Percentiles rank a stretch among this genome's conserved stretches.
Evolutionary conservation across 2,888 invertebrate species (phyloP).

Genomic region (Melolontha melolontha): DNA sequence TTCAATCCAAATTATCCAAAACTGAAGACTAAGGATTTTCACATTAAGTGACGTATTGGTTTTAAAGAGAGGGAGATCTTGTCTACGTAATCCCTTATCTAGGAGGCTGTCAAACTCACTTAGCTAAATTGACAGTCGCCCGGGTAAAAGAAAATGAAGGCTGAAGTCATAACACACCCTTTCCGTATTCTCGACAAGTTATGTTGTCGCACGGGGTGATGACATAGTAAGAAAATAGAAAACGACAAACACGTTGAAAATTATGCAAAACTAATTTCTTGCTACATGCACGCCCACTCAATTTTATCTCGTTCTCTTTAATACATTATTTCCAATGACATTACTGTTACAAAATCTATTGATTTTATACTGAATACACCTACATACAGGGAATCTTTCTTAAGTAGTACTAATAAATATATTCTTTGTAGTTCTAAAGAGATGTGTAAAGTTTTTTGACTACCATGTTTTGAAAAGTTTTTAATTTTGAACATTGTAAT

Average conservation of each 20-base stretch:
- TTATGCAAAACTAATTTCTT: slow-evolving; percentile 35
- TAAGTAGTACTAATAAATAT: no score
- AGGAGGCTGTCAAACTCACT: slow-evolving; percentile 43
- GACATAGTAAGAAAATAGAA: slow-evolving; percentile 25
- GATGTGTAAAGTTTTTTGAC: no score
- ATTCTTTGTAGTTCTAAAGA: no score
- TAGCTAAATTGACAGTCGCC: slow-evolving; percentile 45
- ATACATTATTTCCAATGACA: slow-evolving; percentile 6
- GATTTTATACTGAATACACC: no score
- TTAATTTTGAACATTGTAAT: no score
- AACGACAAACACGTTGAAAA: slow-evolving; percentile 20
- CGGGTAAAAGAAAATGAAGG: slow-evolving; percentile 42
- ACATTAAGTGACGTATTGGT: slow-evolving; percentile 33
- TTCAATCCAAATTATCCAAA: slow-evolving; percentile 24
- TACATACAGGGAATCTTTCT: no score
- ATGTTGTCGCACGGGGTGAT: slow-evolving; percentile 17
- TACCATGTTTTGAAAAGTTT: no score
- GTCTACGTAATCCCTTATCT: slow-evolving; percentile 39
- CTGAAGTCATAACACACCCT: slow-evolving; percentile 37
- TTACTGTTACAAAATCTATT: slow-evolving; percentile 2
- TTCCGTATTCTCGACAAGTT: slow-evolving; percentile 16
- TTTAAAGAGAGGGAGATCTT: slow-evolving; percentile 24
- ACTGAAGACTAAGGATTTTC: slow-evolving; percentile 38
- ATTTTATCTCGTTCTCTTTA: slow-evolving; percentile 1
- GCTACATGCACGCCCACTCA: background rate